Conservation (phyloP, 2,113 vertebrate species). For the Propithecus coquereli region DNA sequence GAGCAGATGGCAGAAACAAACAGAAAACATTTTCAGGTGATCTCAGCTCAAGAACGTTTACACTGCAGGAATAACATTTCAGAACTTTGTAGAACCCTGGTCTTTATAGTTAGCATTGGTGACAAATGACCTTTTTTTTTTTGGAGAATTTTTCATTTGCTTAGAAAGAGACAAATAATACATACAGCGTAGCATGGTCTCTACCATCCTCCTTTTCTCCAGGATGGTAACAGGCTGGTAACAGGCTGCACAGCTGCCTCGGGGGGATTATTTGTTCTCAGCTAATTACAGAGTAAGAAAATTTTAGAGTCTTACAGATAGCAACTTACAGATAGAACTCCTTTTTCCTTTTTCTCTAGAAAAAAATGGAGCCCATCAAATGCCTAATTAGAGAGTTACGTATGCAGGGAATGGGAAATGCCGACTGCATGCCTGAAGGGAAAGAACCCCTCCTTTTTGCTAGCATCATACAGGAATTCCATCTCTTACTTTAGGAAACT, state of each 20-base stretch:
- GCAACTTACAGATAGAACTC: neutral
- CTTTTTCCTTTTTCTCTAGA: neutral
- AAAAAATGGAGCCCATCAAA: neutral
- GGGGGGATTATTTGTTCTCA: neutral
- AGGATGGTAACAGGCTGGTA: neutral
- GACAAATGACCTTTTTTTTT: neutral
- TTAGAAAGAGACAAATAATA: neutral
- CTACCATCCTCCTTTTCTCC: neutral
- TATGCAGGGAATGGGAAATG: neutral
- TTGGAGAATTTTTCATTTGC: neutral
- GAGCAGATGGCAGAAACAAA: neutral
- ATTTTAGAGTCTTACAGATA: neutral
- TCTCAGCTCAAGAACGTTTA: neutral
- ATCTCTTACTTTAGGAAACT: neutral
- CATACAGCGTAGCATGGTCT: neutral
- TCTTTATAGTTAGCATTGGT: neutral
- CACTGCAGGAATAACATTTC: neutral
- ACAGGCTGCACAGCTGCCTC: neutral
- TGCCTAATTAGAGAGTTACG: conserved; percentile 8
- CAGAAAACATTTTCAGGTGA: neutral
- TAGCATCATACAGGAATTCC: neutral
- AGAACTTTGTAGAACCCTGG: neutral
- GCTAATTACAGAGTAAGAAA: conserved; percentile 31
- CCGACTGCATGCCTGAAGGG: neutral
- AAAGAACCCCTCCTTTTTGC: neutral